Evolutionary conservation across 1,140 invertebrate species (phyloP), one percentile per base, ranked within the genome.

Genomic region (Eurytemora carolleeae): DNA sequence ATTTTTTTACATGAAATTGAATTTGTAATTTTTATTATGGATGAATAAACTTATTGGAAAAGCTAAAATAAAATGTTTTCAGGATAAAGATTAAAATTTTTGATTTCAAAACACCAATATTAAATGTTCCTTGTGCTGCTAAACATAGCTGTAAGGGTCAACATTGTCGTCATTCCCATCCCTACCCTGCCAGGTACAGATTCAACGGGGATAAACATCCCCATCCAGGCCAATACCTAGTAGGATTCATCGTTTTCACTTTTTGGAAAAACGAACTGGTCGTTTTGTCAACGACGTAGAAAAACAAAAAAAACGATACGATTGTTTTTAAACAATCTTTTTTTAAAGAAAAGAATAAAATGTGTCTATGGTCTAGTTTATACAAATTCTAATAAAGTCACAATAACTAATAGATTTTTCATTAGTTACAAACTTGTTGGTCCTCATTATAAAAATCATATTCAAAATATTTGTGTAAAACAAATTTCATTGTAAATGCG

Each of bases 71-170:
- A 44, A n/a, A 44, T 44, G 7, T n/a, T 12, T 44, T n/a, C n/a
- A 44, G 31, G n/a, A 44, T n/a, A 44, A n/a, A 12, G 31, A 7
- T 12, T 44, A n/a, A n/a, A 12, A 44, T 44, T 12, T 44, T 12
- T 44, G 31, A 44, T n/a, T 44, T 44, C n/a, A 44, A n/a, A n/a
- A n/a, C n/a, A n/a, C n/a, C n/a, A n/a, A n/a, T n/a, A n/a, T n/a
- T n/a, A n/a, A n/a, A n/a, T n/a, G n/a, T n/a, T n/a, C 31, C 31
- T 44, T 15, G 53, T 52, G 12, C 24, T 20, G 17, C 17, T 52
- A 60, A 60, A 60, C 59, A 60, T 60, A 2, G 59, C 59, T 2
- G 59, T 60, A 16, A 53, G 17, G 24, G 59, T 60, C 2, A 60
- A 23, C 16, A 60, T 18, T n/a, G 59, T 60, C 1, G 59, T 60